Percentiles rank a stretch among this genome's conserved stretches.
These are phyloP conservation scores for Macroglossus sobrinus DNA, from an alignment of 2,113 vertebrate species.

Conservation along the genomic window DNA sequence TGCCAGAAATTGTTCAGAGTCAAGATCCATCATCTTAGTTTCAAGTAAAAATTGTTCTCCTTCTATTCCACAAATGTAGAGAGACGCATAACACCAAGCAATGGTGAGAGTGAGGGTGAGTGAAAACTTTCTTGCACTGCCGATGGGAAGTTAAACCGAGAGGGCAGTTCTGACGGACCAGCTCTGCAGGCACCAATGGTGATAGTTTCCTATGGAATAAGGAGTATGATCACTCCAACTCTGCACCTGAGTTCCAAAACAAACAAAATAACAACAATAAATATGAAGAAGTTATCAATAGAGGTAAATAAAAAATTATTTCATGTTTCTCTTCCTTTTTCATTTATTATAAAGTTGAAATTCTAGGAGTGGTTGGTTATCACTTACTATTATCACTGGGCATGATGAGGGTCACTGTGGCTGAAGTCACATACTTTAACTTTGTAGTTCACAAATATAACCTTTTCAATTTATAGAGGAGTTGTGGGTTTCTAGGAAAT, in stretches of 20 bases:
- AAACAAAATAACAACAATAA: not conserved
- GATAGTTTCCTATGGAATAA: not conserved
- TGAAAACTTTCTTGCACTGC: not conserved
- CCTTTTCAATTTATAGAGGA: not conserved
- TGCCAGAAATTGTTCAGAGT: not conserved
- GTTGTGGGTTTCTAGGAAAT: not conserved
- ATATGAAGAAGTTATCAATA: not conserved
- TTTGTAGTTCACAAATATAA: not conserved
- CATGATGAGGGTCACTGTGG: not conserved
- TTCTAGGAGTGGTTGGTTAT: not conserved
- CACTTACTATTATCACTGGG: not conserved
- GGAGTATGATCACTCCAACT: not conserved
- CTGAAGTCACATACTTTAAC: not conserved
- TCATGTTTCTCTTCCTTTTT: not conserved
- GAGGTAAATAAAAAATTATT: not conserved
- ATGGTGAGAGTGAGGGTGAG: not conserved
- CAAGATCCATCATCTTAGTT: not conserved
- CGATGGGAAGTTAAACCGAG: not conserved
- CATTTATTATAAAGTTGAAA: not conserved
- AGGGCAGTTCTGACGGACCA: not conserved
- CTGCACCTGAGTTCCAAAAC: not conserved
- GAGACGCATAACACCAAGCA: not conserved
- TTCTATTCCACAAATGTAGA: not conserved
- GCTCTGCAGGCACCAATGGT: not conserved
- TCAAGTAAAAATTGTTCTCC: not conserved